phyloP scores from a whole-genome alignment of 2,888 invertebrate genomes.

The Petrolisthes cinctipes region DNA sequence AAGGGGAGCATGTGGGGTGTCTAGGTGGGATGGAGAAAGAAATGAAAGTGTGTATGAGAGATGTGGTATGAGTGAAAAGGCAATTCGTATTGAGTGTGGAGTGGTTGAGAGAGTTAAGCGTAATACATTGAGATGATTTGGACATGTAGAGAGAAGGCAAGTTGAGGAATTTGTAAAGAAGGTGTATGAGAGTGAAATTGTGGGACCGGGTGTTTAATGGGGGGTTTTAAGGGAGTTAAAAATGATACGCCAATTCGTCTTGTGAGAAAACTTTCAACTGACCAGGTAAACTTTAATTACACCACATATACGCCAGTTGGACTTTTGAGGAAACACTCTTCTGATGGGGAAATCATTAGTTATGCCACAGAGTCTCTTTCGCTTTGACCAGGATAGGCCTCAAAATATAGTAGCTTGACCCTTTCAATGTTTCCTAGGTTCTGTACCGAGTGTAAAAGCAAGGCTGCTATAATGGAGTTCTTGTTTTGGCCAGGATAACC shows the following conservation, averaged over 20 bases:
- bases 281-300: not conserved
- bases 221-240: not conserved
- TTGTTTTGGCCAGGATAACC: slow-evolving; percentile 17
- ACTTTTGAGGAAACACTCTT: not conserved
- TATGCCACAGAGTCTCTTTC: not conserved
- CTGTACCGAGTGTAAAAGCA: slow-evolving; percentile 12
- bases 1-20: no score
- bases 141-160: no score
- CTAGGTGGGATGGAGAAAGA: no score
- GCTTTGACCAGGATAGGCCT: slow-evolving; percentile 6
- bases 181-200: no score
- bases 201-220: no score
- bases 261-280: not conserved
- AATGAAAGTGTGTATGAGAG: no score
- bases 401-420: no score
- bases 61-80: no score
- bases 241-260: not conserved
- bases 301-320: not conserved
- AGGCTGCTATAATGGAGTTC: slow-evolving; percentile 8
- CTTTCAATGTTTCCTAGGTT: slow-evolving; percentile 4
- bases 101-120: no score
- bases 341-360: not conserved
- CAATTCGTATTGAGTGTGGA: no score
- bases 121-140: no score
- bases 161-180: no score